Evolutionary conservation across 2,797 vertebrate genomes (phyloP).

Genomic region (Sebastiscus tertius): DNA sequence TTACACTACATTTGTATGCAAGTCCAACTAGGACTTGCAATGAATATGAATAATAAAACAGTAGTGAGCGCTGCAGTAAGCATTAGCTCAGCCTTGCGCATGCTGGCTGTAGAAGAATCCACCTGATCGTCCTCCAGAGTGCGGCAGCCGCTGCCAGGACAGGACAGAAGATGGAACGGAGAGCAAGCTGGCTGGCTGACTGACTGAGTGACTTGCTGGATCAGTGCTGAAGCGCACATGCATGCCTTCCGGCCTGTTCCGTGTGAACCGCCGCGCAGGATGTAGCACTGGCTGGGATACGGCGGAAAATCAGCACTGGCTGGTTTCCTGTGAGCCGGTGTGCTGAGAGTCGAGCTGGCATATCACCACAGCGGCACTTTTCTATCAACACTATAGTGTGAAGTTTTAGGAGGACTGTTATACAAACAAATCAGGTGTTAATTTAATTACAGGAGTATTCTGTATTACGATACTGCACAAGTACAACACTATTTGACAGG

Average conservation of each 20-base stretch:
- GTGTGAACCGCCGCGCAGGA: conserved; percentile 77
- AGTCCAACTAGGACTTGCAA: conserved; percentile 41
- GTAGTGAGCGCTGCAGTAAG: conserved; percentile 46
- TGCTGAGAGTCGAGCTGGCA: conserved; percentile 38
- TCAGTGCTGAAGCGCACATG: conserved; percentile 60
- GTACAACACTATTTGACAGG: neutral
- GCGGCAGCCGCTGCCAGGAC: conserved; percentile 45
- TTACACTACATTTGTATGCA: conserved; percentile 56
- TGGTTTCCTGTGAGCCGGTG: conserved; percentile 74
- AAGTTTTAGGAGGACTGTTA: neutral
- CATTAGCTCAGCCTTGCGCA: conserved; percentile 45
- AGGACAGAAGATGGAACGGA: conserved; percentile 41
- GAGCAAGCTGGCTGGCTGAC: conserved; percentile 16
- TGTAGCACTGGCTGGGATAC: conserved; percentile 63
- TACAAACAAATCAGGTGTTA: neutral
- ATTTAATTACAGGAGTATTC: neutral
- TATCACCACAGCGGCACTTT: conserved; percentile 24
- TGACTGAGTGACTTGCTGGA: conserved; percentile 49
- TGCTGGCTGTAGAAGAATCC: conserved; percentile 47
- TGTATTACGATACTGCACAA: neutral
- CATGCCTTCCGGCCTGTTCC: conserved; percentile 75
- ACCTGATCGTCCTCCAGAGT: conserved; percentile 57
- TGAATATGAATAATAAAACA: conserved; percentile 68
- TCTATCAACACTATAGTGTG: conserved; percentile 9
- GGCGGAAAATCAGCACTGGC: conserved; percentile 74